Percentiles rank a stretch among this genome's conserved stretches.
phyloP scores from a whole-genome alignment of 2,113 vertebrate species.

The Oreocharis arfaki region DNA sequence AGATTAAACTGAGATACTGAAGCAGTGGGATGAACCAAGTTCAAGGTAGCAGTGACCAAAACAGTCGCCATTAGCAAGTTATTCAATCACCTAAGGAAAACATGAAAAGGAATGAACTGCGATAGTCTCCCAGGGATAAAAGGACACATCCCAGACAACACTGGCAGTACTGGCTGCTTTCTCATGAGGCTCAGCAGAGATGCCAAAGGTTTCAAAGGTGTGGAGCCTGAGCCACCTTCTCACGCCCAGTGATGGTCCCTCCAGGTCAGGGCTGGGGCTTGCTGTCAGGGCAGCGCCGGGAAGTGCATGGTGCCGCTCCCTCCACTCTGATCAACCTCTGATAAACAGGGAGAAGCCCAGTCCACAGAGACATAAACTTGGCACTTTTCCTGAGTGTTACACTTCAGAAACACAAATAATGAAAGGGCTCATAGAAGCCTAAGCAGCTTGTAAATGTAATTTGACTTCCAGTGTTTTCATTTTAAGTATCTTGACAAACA shows the following conservation, averaged over 20 bases:
- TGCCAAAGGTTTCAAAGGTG: not conserved
- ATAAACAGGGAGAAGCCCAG: slow-evolving; percentile 43
- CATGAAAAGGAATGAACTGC: fast-evolving
- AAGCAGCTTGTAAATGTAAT: not conserved
- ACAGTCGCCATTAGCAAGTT: fast-evolving
- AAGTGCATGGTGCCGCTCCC: not conserved
- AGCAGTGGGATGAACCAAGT: not conserved
- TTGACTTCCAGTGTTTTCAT: not conserved
- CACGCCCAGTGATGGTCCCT: not conserved
- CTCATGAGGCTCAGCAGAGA: not conserved
- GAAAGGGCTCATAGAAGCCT: not conserved
- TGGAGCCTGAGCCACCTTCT: not conserved
- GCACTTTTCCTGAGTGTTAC: not conserved
- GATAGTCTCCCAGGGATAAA: not conserved
- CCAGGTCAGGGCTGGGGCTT: slow-evolving; percentile 6
- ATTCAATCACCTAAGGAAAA: not conserved
- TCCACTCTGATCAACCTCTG: not conserved
- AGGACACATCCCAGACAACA: not conserved
- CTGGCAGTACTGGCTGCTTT: not conserved
- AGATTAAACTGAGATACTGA: not conserved
- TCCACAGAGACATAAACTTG: not conserved
- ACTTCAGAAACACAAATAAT: not conserved
- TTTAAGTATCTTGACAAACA: slow-evolving; percentile 4
- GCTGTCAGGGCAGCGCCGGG: not conserved
- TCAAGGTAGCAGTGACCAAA: not conserved